Evolutionary conservation across 2,888 invertebrate species (phyloP), one percentile per base, ranked within the genome.

Genomic region (Drosophila eohydei): DNA sequence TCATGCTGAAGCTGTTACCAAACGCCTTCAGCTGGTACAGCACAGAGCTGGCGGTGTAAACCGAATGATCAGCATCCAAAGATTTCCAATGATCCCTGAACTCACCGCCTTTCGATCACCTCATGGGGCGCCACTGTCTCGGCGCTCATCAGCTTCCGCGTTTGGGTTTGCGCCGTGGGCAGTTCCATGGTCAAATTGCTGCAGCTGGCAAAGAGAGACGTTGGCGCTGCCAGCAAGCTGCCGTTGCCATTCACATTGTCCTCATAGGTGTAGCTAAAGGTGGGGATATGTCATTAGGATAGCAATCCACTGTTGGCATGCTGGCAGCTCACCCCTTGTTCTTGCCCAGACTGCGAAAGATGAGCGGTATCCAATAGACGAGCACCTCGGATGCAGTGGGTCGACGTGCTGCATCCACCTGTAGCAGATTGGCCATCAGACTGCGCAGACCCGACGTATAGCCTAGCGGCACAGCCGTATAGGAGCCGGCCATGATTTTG

Each of bases 401-500:
- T 61, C 96, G 91, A 30, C 93, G 92, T 30, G 93, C 92, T 0
- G 95, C 94, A 78, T 96, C 94, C 64, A 92, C 92, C 88, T 95
- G 95, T 21, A 96, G 92, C 83, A 96, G 93, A 77, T 94, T 94
- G 74, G 94, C 93, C 30, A 96, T 93, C 4, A 96, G 91, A 69
- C 95, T 94, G 74, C 94, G 94, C 75, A 96, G 93, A 32, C 94
- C 94, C 11, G 94, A 93, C 4, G 95, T 95, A 91, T 96, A 96
- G 55, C 94, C 94, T 4, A 94, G 93, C 12, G 95, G 95, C 46
- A 96, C 93, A 1, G 95, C 94, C 21, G 95, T 94, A 92, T 95
- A 96, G 55, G 95, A 94, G 44, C 95, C 95, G 91, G 94, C 94
- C 94, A 96, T 95, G 43, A 96, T 96, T 92, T 96, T 96, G 71